Percentiles rank a stretch among this genome's conserved stretches.
These are phyloP conservation scores for Cephus nigrinus DNA, from an alignment of 2,888 invertebrate species.

Conservation along the genomic window DNA sequence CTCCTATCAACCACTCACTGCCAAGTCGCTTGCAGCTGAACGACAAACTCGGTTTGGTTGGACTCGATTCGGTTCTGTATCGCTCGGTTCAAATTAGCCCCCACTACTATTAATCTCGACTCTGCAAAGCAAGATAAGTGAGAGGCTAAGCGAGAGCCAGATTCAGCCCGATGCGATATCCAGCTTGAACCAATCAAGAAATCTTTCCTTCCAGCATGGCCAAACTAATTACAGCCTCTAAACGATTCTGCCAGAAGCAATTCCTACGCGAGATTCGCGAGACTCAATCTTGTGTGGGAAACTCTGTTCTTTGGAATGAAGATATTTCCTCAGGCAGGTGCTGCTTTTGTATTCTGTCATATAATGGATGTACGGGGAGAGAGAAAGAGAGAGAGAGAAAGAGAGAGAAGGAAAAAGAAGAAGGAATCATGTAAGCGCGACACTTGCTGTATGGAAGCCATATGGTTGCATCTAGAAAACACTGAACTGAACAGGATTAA, in stretches of 20 bases:
- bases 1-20: background rate
- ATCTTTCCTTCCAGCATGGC: conserved; percentile 28
- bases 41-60: background rate
- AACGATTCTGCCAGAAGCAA: conserved; percentile 57
- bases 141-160: conserved; percentile 20
- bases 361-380: too few species aligned
- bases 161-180: conserved; percentile 33
- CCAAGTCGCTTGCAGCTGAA: background rate
- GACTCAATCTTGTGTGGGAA: background rate
- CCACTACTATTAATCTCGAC: conserved; percentile 43
- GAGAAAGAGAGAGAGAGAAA: too few species aligned
- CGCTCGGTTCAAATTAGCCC: background rate
- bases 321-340: too few species aligned
- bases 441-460: background rate
- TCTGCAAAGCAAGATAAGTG: conserved; percentile 54
- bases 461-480: too few species aligned
- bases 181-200: conserved; percentile 20
- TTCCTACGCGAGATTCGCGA: conserved; percentile 32
- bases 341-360: too few species aligned
- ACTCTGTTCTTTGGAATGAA: background rate
- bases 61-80: background rate
- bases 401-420: too few species aligned
- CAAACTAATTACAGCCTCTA: conserved; percentile 54
- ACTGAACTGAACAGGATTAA: too few species aligned
- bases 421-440: background rate